Base-by-base conservation (phyloP, 1,140 invertebrate species). In the Homarus americanus region DNA sequence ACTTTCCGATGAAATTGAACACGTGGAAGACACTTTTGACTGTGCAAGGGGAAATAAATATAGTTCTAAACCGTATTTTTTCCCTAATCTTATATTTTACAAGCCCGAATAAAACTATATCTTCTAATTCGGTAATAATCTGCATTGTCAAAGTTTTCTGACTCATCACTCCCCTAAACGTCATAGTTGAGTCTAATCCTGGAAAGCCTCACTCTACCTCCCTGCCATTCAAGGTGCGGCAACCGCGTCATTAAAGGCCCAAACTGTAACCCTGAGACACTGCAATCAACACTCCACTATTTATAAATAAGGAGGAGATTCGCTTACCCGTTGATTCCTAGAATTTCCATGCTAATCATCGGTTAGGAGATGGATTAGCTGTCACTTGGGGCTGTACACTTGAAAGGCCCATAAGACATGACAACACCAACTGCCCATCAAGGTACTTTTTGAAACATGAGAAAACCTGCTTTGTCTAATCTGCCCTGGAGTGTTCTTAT, bases 331-430 rank as follows among this genome's bases (percentile, higher is more conserved):
- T 66, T 49, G 3, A 66, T 75, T 85, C 83, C 38, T 24, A 44
- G 41, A 76, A 66, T 85, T 85, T 85, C 66, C 72, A 85, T 76
- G 83, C 83, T 75, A 85, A 75, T 85, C 83, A 75, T 32, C 72
- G n/a, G 83, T 7, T 76, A 66, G 41, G 72, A 85, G 83, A 85
- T 76, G 83, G 83, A 85, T 85, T 73, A 66, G 66, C 69, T 85
- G 83, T 85, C 83, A 73, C 69, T 76, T 66, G 34, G 58, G n/a
- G 58, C n/a, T 83, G 82, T 83, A 83, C 69, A 69, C 82, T 41
- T 36, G 82, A 83, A 49, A 85, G 38, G 34, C 58, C 82, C 69
- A 28, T n/a, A 36, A 73, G 82, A 24, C 66, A 73, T 72, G 82
- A 83, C 66, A 73, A 63, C 63, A 1, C 66, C 66, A 34, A 75